Percentiles rank a stretch among this genome's conserved stretches.
phyloP scores from a whole-genome alignment of 2,888 invertebrate genomes.

The Tolmerus cingulatus region DNA sequence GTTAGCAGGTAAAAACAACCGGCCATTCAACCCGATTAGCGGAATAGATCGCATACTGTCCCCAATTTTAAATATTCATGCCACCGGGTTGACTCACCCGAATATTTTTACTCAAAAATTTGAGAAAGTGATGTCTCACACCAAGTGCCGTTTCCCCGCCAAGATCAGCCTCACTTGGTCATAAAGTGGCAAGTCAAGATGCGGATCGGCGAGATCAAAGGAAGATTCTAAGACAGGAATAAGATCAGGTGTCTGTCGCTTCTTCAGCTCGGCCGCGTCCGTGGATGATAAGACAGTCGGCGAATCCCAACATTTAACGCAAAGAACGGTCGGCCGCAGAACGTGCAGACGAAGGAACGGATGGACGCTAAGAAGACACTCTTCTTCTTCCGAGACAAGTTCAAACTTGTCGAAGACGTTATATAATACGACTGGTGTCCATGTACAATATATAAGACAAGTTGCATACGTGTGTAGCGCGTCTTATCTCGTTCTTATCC shows the following conservation, averaged over 20 bases:
- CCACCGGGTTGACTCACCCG: background rate
- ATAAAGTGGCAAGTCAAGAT: background rate
- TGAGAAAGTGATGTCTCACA: background rate
- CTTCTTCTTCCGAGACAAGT: slow-evolving; percentile 18
- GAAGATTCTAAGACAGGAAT: background rate
- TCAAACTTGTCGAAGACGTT: slow-evolving; percentile 23
- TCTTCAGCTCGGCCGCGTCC: background rate
- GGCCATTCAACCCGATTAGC: background rate
- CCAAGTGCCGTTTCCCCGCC: background rate
- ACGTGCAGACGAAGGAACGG: slow-evolving; percentile 8
- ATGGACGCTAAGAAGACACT: slow-evolving; percentile 10
- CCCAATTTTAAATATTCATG: background rate
- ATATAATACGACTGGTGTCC: slow-evolving; percentile 12
- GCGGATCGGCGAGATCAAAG: background rate
- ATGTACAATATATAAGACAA: background rate
- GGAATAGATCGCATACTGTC: background rate
- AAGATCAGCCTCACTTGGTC: background rate
- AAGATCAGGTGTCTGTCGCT: slow-evolving; percentile 18
- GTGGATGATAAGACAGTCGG: slow-evolving; percentile 12
- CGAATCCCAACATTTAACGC: background rate
- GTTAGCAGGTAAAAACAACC: background rate
- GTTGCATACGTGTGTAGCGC: background rate
- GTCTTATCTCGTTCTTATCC: slow-evolving; percentile 16
- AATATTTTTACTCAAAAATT: background rate
- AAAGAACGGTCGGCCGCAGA: background rate